Evolutionary conservation across 2,888 invertebrate species (phyloP), one percentile per base, ranked within the genome.

Genomic region (Hypsopygia costalis): DNA sequence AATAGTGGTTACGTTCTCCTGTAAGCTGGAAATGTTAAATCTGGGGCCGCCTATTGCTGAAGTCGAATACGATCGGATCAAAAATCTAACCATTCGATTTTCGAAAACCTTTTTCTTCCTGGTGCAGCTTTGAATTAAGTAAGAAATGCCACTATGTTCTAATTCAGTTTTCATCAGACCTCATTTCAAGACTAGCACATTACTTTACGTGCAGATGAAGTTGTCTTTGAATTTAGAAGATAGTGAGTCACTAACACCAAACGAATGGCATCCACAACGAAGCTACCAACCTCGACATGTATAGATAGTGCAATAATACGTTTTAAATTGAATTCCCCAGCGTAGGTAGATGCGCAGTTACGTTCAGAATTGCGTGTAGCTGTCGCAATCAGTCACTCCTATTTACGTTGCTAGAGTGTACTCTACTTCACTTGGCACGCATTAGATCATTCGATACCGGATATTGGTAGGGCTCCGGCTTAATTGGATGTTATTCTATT

Each of bases 401-500:
- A 31, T 31, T 31, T 31, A 31, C 31, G 31, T 31, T 31, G 9
- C 31, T 11, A 8, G 31, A 31, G 11, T 10, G 31, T 11, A 31
- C 31, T 31, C 31, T 10, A 31, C 31, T 31, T 11, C 10, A 47
- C 51, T 53, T 53, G 47, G 50, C 50, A 49, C 52, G 52, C 48
- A 55, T 60, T 62, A 58, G 61, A 56, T 62, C 58, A 55, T 61
- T 58, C 52, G 62, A 55, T 45, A 55, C 55, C 69, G 74, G 73
- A 72, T 74, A 71, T 73, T 69, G 68, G 65, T 52, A 55, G 52
- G 52, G 55, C 51, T 58, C 44, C 41, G n/a, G 45, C 42, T 43
- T 49, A 48, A 43, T 51, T 50, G 49, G 43, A 43, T 41, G 20
- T 16, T 33, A 12, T 39, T 27, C 10, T 25, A 20, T 27, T 39